Evolutionary conservation across 2,113 vertebrate species (phyloP).

Genomic region (Xenus cinereus): DNA sequence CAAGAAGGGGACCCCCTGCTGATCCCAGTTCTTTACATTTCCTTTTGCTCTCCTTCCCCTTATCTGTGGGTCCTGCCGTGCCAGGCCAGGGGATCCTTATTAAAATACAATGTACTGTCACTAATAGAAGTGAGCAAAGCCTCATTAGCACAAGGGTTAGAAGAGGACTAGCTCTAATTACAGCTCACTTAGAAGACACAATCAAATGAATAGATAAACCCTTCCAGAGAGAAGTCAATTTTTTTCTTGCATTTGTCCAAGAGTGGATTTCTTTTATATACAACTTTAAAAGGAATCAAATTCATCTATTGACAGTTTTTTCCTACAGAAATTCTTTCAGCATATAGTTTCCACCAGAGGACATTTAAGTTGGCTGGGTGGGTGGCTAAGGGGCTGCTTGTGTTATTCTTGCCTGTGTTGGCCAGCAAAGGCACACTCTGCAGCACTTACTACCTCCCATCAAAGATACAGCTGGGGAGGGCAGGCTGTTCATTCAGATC

Average conservation of each 20-base stretch:
- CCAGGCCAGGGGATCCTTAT: constrained; percentile 42
- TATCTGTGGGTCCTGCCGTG: constrained; percentile 39
- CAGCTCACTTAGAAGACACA: constrained; percentile 26
- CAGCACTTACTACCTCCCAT: background rate
- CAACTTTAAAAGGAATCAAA: background rate
- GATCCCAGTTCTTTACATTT: constrained; percentile 53
- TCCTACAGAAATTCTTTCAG: background rate
- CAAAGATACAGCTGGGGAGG: background rate
- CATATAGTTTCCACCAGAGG: background rate
- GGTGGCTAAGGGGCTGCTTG: background rate
- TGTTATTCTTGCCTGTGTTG: background rate
- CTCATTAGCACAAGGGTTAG: constrained; percentile 64
- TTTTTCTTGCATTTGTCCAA: constrained; percentile 27
- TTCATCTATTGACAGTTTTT: background rate
- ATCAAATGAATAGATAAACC: constrained; percentile 55
- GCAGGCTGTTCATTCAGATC: background rate
- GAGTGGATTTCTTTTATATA: background rate
- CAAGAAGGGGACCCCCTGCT: constrained; percentile 56
- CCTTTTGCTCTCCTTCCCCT: constrained; percentile 56
- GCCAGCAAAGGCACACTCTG: background rate
- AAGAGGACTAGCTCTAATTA: constrained; percentile 62
- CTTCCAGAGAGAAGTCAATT: constrained; percentile 32
- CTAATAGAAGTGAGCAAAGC: constrained; percentile 62
- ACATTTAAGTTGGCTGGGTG: background rate
- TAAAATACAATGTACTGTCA: constrained; percentile 66